Conservation (phyloP, 2,113 vertebrate species). For the Motacilla alba region DNA sequence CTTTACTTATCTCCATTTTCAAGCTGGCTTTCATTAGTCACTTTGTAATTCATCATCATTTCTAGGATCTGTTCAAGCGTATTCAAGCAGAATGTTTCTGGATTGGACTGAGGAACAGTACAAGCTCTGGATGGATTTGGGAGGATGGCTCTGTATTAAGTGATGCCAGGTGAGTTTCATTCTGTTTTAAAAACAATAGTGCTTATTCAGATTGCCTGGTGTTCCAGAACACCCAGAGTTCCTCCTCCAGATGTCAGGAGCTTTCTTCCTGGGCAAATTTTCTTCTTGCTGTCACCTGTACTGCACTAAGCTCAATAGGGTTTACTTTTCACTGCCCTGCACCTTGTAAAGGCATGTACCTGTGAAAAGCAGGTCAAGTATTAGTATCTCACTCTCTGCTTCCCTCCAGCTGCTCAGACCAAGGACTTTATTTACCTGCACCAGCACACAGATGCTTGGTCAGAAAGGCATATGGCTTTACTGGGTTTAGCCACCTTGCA, state of each 20-base stretch:
- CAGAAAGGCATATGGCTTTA: not conserved
- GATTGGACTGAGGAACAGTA: slow-evolving; percentile 33
- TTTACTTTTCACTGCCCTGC: not conserved
- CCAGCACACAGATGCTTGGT: not conserved
- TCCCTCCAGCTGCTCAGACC: not conserved
- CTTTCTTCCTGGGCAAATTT: not conserved
- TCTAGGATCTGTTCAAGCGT: slow-evolving; percentile 34
- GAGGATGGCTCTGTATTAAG: not conserved
- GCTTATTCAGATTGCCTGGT: not conserved
- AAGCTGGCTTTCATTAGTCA: not conserved
- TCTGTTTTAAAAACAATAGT: not conserved
- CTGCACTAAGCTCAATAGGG: not conserved
- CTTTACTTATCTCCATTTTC: not conserved
- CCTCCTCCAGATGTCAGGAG: not conserved
- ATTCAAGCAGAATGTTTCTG: not conserved
- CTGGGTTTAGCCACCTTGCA: not conserved
- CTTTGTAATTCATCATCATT: not conserved
- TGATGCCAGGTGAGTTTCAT: slow-evolving; percentile 13
- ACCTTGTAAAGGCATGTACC: not conserved
- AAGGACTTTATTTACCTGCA: not conserved
- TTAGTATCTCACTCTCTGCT: not conserved
- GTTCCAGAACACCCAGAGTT: not conserved
- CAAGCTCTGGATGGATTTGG: slow-evolving; percentile 22
- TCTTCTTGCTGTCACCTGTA: not conserved
- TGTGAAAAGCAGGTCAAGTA: not conserved